Base-by-base conservation (phyloP, 2,797 vertebrate genomes). In the Hyperoplus lanceolatus region DNA sequence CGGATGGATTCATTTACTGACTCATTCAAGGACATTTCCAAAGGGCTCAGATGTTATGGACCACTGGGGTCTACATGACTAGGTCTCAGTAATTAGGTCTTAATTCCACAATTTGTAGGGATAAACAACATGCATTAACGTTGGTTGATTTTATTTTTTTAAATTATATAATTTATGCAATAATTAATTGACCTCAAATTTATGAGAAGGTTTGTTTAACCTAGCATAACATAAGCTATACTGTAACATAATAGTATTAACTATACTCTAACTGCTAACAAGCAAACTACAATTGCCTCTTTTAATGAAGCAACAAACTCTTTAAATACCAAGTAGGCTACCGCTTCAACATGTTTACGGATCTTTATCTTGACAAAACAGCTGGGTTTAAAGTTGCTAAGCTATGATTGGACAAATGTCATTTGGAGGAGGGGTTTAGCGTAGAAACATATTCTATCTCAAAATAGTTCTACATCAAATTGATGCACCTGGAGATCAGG, bases 1-100 rank as follows among this genome's bases (percentile, higher is more conserved):
- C 29, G 48, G 49, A 60, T 55, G 77, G 80, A 69, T 85, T 78
- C 6, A 79, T 87, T 82, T 72, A 58, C 79, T 18, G 71, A 73
- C 29, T 68, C 16, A 59, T 77, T 86, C 68, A 79, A 87, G 83
- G 87, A 77, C 84, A 8, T 79, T 72, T 82, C 70, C 73, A 73
- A 53, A 43, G 77, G 74, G 55, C 71, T 29, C 29, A 63, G 75
- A 70, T 72, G 80, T 82, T 45, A 38, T 68, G n/a, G 74, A 69
- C 56, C 29, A 29, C 29, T 29, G 29, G 29, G 29, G 29, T 21
- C 54, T 11, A 12, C 54, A 5, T 21, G 21, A 53, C 11, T 29
- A 29, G 49, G 70, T 54, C 14, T 73, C 45, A 70, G 13, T 62
- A 57, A 62, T 43, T 57, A 12, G 12, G 5, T 13, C 13, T 66